A percentile compares a stretch with the other conserved stretches of the same genome.
Conservation (phyloP, 2,888 invertebrate species). For the Psylliodes chrysocephalus region DNA sequence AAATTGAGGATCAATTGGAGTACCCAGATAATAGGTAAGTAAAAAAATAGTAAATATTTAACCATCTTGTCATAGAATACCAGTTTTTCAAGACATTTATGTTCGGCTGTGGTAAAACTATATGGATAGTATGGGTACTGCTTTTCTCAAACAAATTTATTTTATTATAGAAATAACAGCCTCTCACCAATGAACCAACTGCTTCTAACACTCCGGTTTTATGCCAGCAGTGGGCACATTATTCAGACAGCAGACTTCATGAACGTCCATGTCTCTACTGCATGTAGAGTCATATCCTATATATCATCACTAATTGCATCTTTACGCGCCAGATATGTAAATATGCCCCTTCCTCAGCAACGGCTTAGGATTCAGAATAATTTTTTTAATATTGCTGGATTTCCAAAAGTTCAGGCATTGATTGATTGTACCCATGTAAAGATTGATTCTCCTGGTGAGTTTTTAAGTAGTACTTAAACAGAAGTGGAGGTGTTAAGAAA, state of each 20-base stretch:
- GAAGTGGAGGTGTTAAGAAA: background rate
- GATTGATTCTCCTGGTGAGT: conserved; percentile 23
- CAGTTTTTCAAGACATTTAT: no score
- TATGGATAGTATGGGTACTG: no score
- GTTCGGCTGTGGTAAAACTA: no score
- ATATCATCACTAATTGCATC: conserved; percentile 15
- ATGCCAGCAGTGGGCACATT: no score
- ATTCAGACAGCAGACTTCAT: no score
- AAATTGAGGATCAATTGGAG: no score
- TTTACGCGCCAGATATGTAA: conserved; percentile 9
- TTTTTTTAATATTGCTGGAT: no score
- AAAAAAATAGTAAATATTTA: no score
- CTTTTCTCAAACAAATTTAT: no score
- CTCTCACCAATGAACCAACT: conserved; percentile 12
- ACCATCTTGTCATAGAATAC: no score
- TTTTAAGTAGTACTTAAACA: background rate
- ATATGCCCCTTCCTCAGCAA: conserved; percentile 16
- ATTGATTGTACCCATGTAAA: conserved; percentile 26
- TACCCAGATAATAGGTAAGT: no score
- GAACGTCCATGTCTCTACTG: conserved; percentile 19
- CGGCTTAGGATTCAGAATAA: conserved; percentile 5
- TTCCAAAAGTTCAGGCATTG: conserved; percentile 26
- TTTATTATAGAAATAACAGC: conserved; percentile 27
- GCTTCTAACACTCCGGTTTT: no score
- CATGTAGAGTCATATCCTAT: background rate